Base-by-base conservation (phyloP, 2,797 vertebrate genomes). In the Eulemur rubriventer region DNA sequence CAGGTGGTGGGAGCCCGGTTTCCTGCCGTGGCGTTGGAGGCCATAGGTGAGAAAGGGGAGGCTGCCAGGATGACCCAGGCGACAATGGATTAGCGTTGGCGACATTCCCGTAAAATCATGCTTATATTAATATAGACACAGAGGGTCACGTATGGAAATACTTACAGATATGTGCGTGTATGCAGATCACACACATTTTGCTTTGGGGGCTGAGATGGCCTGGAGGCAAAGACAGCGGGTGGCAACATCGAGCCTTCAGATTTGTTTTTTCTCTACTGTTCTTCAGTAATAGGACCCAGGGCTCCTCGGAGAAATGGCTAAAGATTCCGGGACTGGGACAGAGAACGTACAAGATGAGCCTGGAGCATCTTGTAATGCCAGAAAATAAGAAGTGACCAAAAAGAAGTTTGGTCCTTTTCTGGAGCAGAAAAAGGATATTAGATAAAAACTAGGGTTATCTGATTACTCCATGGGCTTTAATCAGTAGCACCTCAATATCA, bases 131-230 rank as follows among this genome's bases (percentile, higher is more conserved):
- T 14, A 14, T 13, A 55, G 20, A 43, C 22, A 13, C 3, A 52
- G 35, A 28, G 20, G 52, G 2, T 8, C 57, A 5, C 6, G 22
- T 24, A 17, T 1, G n/a, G 48, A 83, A 82, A 17, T 4, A 14
- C 2, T 20, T 35, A 4, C 41, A 30, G 26, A n/a, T 18, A 17
- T 2, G 20, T 41, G 3, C 16, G 9, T 43, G 14, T 1, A 28
- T 10, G 22, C 3, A 18, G 30, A n/a, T 67, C 22, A 61, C 4
- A 30, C 4, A 26, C 17, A 17, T 43, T 57, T 65, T 67, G 52
- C 3, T 61, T 28, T 78, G 46, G 17, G 5, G 12, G 7, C 72
- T 41, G 65, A 70, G 20, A 78, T 22, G 6, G 1, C 2, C 2
- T n/a, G 3, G 24, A 50, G 52, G 43, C n/a, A 59, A 26, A 11